Conservation (phyloP, 1,140 invertebrate genomes). For the Aporrectodea caliginosa region DNA sequence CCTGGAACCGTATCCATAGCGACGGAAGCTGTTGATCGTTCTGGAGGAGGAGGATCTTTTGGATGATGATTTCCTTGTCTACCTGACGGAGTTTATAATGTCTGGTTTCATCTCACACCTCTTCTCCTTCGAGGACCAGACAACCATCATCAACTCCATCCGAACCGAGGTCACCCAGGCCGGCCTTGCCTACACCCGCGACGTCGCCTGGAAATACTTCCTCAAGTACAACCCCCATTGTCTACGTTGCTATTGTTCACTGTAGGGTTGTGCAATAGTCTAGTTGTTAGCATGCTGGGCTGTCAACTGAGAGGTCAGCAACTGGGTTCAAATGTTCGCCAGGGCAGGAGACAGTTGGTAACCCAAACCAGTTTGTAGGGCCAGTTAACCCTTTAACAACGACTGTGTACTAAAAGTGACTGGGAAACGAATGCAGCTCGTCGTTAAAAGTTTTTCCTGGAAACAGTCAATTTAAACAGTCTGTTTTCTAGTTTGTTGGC, state of each 20-base stretch:
- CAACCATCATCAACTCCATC: constrained; percentile 56
- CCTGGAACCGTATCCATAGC: constrained; percentile 38
- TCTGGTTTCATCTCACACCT: constrained; percentile 51
- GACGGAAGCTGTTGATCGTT: constrained; percentile 51
- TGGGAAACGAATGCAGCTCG: no score
- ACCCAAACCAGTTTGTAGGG: no score
- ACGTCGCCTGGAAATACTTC: constrained; percentile 57
- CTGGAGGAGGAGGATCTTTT: constrained; percentile 53
- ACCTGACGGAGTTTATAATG: constrained; percentile 53
- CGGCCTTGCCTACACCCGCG: constrained; percentile 52
- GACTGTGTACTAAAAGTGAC: no score
- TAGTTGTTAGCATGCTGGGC: no score
- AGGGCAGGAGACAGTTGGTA: no score
- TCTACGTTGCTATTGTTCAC: not conserved
- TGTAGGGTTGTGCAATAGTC: no score
- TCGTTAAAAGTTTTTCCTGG: no score
- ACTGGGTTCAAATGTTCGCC: no score
- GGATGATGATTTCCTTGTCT: constrained; percentile 51
- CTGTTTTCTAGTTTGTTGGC: no score
- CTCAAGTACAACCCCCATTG: constrained; percentile 36
- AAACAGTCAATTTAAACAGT: no score
- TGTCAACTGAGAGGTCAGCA: no score
- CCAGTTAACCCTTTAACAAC: no score
- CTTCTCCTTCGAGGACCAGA: constrained; percentile 53
- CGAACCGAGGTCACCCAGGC: constrained; percentile 54